phyloP scores from a whole-genome alignment of 2,888 invertebrate species.

The Erebia palarica region DNA sequence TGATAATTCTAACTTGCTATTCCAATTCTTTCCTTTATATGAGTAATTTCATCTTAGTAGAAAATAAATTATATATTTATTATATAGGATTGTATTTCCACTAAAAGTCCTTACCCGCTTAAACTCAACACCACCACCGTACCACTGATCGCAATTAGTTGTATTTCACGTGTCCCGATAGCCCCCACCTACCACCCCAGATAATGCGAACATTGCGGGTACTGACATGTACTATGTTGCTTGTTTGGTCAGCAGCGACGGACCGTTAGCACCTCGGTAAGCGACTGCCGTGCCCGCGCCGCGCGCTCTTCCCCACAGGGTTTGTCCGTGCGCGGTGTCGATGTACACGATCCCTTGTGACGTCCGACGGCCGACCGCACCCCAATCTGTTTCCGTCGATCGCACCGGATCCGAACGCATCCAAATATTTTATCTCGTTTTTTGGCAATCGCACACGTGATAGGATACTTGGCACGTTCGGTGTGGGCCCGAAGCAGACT shows the following conservation, averaged over 20 bases:
- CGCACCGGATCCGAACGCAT: conserved; percentile 33
- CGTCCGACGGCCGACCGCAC: conserved; percentile 72
- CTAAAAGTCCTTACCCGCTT: conserved; percentile 37
- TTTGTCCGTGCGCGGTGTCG: conserved; percentile 68
- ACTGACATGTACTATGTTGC: conserved; percentile 80
- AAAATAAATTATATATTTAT: conserved; percentile 10
- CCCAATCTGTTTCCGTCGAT: conserved; percentile 43
- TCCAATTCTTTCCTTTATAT: background rate
- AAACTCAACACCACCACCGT: conserved; percentile 34
- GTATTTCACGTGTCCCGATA: conserved; percentile 37
- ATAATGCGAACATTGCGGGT: conserved; percentile 70
- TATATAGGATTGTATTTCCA: conserved; percentile 28
- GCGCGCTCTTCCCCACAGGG: conserved; percentile 62
- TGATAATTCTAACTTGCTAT: conserved; percentile 10
- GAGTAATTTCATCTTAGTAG: conserved; percentile 12
- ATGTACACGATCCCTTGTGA: conserved; percentile 77
- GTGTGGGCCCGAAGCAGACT: conserved; percentile 46
- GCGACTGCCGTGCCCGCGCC: conserved; percentile 71
- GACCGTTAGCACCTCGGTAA: conserved; percentile 81
- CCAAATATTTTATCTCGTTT: conserved; percentile 37
- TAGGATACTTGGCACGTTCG: conserved; percentile 36
- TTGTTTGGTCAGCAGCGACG: conserved; percentile 82
- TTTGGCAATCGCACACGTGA: conserved; percentile 34
- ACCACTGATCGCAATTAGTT: conserved; percentile 37
- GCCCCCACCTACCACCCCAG: conserved; percentile 54